A percentile compares a stretch with the other conserved stretches of the same genome.
phyloP scores from a whole-genome alignment of 2,797 vertebrate genomes.

The Lacerta agilis region DNA sequence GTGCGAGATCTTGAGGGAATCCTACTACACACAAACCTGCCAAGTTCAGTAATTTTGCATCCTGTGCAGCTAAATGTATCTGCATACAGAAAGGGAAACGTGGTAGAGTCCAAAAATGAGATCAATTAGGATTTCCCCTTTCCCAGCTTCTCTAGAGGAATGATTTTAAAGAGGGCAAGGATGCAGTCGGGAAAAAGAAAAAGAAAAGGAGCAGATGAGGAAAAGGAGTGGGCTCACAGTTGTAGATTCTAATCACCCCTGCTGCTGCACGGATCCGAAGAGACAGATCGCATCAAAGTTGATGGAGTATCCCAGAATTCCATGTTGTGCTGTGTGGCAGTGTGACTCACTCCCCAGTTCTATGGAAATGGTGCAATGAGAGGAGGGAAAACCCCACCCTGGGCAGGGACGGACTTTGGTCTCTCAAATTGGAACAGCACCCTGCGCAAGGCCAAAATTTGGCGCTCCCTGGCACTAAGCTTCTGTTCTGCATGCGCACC shows the following conservation, averaged over 20 bases:
- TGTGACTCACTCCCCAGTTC: conserved; percentile 52
- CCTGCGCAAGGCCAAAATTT: no score
- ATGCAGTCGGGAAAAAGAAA: neutral
- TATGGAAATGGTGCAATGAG: conserved; percentile 47
- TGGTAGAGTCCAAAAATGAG: neutral
- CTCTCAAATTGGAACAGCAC: no score
- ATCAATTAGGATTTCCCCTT: neutral
- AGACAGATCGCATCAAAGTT: neutral
- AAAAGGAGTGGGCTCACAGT: neutral
- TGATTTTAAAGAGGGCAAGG: no score
- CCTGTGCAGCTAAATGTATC: neutral
- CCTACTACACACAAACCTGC: neutral
- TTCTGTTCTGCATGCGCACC: no score
- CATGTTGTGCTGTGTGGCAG: neutral
- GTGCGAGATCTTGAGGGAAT: neutral
- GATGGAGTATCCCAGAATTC: neutral
- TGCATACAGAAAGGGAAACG: neutral
- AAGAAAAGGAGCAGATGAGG: neutral
- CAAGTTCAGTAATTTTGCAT: neutral
- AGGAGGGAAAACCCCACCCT: conserved; percentile 44
- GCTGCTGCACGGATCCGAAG: neutral
- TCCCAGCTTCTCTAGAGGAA: neutral
- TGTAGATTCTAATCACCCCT: neutral
- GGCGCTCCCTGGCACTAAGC: no score
- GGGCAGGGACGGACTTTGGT: no score